These are phyloP conservation scores for Hydrotaea diabolus DNA, from an alignment of 2,888 invertebrate species.

Conservation along the genomic window DNA sequence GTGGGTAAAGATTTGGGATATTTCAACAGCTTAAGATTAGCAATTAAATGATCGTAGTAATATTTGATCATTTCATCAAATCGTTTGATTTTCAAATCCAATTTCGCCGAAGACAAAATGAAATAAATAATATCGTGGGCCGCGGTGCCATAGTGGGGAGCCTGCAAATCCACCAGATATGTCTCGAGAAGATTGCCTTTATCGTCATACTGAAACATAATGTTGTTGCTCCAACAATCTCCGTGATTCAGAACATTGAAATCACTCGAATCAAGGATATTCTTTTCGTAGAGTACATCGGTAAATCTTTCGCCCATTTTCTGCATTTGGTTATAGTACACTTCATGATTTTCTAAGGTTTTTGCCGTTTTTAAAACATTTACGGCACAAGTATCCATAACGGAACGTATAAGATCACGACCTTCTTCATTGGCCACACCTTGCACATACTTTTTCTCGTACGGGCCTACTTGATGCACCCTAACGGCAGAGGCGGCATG, in stretches of 20 bases:
- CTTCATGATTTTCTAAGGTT: slow-evolving; percentile 24
- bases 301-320: slow-evolving; percentile 13
- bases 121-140: slow-evolving; percentile 74
- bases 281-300: slow-evolving; percentile 34
- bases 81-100: slow-evolving; percentile 71
- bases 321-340: slow-evolving; percentile 28
- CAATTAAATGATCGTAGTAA: slow-evolving; percentile 72
- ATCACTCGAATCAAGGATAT: slow-evolving; percentile 67
- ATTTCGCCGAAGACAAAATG: slow-evolving; percentile 72
- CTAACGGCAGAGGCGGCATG: slow-evolving; percentile 74
- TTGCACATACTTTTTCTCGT: slow-evolving; percentile 50
- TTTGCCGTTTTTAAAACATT: slow-evolving; percentile 52
- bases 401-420: not conserved
- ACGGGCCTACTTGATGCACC: slow-evolving; percentile 67
- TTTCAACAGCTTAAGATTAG: slow-evolving; percentile 71
- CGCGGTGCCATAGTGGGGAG: slow-evolving; percentile 71
- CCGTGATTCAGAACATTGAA: slow-evolving; percentile 76
- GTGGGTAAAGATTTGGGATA: slow-evolving; percentile 71
- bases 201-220: slow-evolving; percentile 73
- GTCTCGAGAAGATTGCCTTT: slow-evolving; percentile 69
- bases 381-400: not conserved
- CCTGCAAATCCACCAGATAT: slow-evolving; percentile 74
- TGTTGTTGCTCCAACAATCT: slow-evolving; percentile 77
- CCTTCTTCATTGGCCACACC: not conserved
- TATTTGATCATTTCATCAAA: slow-evolving; percentile 75